Evolutionary conservation across 1,140 invertebrate genomes (phyloP).

Genomic region (Ceratoteleas bidentatus): DNA sequence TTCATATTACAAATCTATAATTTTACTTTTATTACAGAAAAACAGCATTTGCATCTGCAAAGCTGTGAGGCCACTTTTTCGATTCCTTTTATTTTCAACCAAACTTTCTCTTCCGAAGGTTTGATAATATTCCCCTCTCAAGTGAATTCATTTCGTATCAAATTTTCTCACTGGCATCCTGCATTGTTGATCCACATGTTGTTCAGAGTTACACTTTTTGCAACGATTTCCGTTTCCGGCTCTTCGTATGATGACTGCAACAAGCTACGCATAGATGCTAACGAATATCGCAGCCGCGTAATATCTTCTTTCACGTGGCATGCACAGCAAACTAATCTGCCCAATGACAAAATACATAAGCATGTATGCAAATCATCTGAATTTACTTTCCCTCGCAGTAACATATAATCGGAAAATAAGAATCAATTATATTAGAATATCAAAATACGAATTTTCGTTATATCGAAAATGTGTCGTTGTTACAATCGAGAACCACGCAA

Average conservation of each 20-base stretch:
- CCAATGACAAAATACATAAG: slow-evolving; percentile 25
- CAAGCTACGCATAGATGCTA: slow-evolving; percentile 12
- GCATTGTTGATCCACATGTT: slow-evolving; percentile 66
- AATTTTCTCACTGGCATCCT: slow-evolving; percentile 54
- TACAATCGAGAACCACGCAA: slow-evolving; percentile 61
- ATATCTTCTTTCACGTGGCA: too few species aligned
- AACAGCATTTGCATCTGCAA: slow-evolving; percentile 72
- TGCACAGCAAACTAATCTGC: slow-evolving; percentile 37
- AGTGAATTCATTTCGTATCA: slow-evolving; percentile 56
- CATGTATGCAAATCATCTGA: slow-evolving; percentile 32
- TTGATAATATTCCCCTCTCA: slow-evolving; percentile 58
- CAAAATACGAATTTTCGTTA: slow-evolving; percentile 24
- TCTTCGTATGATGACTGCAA: slow-evolving; percentile 27
- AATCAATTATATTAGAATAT: slow-evolving; percentile 42
- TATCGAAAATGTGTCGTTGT: slow-evolving; percentile 23
- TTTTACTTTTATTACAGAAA: slow-evolving; percentile 74
- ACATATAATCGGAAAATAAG: slow-evolving; percentile 34
- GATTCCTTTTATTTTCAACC: slow-evolving; percentile 63
- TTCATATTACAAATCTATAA: slow-evolving; percentile 77
- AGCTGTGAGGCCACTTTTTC: slow-evolving; percentile 65
- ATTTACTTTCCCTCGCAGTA: slow-evolving; percentile 56
- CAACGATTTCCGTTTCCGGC: slow-evolving; percentile 63
- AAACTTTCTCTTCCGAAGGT: slow-evolving; percentile 71
- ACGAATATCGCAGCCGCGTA: neutral
- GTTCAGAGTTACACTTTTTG: slow-evolving; percentile 53